Base-by-base conservation (phyloP, 2,888 invertebrate species). In the Eupithecia pulchellata region DNA sequence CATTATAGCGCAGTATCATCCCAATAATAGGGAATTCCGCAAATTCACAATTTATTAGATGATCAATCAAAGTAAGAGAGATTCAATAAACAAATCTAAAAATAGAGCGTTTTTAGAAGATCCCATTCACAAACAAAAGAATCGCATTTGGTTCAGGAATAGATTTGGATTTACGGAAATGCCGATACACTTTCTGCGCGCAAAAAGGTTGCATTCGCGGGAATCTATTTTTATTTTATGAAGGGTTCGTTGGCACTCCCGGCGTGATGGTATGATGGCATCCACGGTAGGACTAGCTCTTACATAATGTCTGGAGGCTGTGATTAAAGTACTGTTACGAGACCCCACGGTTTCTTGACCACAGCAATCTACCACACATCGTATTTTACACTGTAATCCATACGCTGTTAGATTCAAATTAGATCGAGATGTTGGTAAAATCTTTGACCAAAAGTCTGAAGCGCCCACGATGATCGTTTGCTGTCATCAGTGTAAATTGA, bases 321-420 rank as follows among this genome's bases (percentile, higher is more conserved):
- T 85, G 87, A 89, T 89, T 84, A 86, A 86, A 89, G 89, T 94
- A 94, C 94, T 90, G 94, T 94, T 94, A 94, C 82, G 86, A 92
- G 93, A 90, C 92, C 93, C 91, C 92, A 89, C 83, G 58, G 42
- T 42, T 20, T 57, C 29, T 66, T 36, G 39, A 20, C 64, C 64
- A 63, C 65, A 57, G 30, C 11, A 32, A 17, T 25, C 30, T n/a
- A 13, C 9, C 20, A 13, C 9, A 55, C 55, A 64, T n/a, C 20
- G 29, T 6, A 62, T 57, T 52, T 57, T 32, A 20, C 27, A 39
- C 55, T 68, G 9, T 71, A 65, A 32, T 13, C 2, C 61, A 17
- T 4, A 27, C 17, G 9, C 9, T 1, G 30, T 65, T 55, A 52
- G 60, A 27, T 68, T 62, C 17, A 65, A 42, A 42, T 25, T 65